phyloP scores from a whole-genome alignment of 2,113 vertebrate genomes.

The Odocoileus hemionus region DNA sequence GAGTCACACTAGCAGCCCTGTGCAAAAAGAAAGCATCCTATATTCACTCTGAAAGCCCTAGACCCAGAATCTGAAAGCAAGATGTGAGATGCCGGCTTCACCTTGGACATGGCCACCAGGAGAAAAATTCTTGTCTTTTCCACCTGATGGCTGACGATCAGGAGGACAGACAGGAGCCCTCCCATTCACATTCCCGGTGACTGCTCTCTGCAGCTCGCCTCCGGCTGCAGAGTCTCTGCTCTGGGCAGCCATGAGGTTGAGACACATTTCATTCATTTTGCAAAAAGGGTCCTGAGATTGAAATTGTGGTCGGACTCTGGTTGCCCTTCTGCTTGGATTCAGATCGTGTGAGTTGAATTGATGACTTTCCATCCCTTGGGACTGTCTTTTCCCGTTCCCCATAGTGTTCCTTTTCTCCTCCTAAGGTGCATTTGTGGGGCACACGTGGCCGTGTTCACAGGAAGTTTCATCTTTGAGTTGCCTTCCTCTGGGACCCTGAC shows the following conservation, averaged over 20 bases:
- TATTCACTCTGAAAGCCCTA: background rate
- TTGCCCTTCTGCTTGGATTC: background rate
- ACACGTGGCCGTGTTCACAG: fast-evolving
- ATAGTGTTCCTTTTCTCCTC: background rate
- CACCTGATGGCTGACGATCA: background rate
- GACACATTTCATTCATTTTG: background rate
- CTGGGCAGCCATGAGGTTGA: background rate
- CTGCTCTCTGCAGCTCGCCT: too few relatives aligned
- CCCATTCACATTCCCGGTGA: fast-evolving
- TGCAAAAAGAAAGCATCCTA: background rate
- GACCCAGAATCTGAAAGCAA: background rate
- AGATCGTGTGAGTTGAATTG: background rate
- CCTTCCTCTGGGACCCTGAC: background rate
- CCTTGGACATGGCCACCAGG: too few relatives aligned
- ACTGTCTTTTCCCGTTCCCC: background rate
- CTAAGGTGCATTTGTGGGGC: fast-evolving
- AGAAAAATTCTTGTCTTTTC: background rate
- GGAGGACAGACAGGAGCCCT: too few relatives aligned
- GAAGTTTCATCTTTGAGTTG: background rate
- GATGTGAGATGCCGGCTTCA: fast-evolving
- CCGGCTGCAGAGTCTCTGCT: background rate
- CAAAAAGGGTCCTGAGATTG: background rate
- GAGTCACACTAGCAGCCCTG: too few relatives aligned
- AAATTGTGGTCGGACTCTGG: fast-evolving
- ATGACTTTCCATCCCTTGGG: background rate